Percentiles rank a stretch among this genome's conserved stretches.
Conservation (phyloP, 1,140 invertebrate species). For the Drosophila pachea region DNA sequence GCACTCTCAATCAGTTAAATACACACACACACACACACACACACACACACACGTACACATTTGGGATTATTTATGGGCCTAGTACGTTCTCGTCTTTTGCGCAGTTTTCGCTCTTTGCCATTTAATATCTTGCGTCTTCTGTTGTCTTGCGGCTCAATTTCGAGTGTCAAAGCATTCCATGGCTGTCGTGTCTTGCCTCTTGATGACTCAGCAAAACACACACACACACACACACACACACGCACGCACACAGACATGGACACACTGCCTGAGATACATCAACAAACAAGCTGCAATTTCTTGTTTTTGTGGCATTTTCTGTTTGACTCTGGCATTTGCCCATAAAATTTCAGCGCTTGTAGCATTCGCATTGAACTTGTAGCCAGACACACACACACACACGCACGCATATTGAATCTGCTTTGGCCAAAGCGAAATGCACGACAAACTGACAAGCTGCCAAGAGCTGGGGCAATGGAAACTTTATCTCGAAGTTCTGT, state of each 20-base stretch:
- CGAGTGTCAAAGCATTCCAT: slow-evolving; percentile 62
- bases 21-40: slow-evolving; percentile 9
- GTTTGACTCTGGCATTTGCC: slow-evolving; percentile 27
- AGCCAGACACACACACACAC: slow-evolving; percentile 8
- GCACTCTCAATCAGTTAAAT: background rate
- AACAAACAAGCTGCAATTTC: slow-evolving; percentile 11
- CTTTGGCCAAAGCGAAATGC: slow-evolving; percentile 1
- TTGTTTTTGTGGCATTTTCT: slow-evolving; percentile 10
- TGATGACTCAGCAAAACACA: slow-evolving; percentile 61
- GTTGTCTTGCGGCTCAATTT: slow-evolving; percentile 67
- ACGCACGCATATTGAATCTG: slow-evolving; percentile 9
- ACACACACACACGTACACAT: background rate
- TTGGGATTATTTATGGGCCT: slow-evolving; percentile 72
- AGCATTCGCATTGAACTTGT: slow-evolving; percentile 7
- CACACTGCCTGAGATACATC: too few species aligned
- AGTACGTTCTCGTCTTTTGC: slow-evolving; percentile 69
- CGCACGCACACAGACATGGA: background rate
- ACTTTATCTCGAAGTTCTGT: slow-evolving; percentile 42
- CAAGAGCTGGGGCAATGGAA: slow-evolving; percentile 27
- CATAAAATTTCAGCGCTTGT: slow-evolving; percentile 37
- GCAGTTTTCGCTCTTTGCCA: slow-evolving; percentile 65
- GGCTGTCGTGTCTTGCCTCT: slow-evolving; percentile 25
- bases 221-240: slow-evolving; percentile 2
- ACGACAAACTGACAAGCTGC: slow-evolving; percentile 21
- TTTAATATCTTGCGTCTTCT: slow-evolving; percentile 52